Conservation (phyloP, 2,888 invertebrate species). For the Barypeithes pellucidus region DNA sequence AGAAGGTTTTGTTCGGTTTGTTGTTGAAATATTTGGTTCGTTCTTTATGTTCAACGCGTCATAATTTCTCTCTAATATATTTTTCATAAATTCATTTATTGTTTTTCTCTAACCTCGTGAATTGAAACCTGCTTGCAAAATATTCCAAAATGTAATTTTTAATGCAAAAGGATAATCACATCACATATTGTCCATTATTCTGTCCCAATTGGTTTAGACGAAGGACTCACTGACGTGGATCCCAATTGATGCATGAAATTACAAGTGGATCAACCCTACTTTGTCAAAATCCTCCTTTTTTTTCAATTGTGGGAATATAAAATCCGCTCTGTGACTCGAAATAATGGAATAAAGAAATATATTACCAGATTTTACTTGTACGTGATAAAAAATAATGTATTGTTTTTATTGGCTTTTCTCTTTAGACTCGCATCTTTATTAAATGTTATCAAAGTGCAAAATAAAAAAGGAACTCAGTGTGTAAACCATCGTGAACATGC, state of each 20-base stretch:
- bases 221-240: conserved; percentile 5
- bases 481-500: too few species aligned
- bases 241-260: neutral
- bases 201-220: conserved; percentile 5
- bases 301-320: neutral
- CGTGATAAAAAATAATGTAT: conserved; percentile 1
- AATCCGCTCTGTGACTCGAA: neutral
- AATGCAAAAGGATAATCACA: neutral
- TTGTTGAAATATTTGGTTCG: too few species aligned
- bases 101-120: neutral
- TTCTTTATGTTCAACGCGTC: too few species aligned
- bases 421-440: neutral
- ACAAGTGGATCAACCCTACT: conserved; percentile 1
- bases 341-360: conserved; percentile 5
- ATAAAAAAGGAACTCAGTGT: too few species aligned
- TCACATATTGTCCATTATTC: neutral
- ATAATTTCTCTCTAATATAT: too few species aligned
- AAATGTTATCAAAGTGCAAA: too few species aligned
- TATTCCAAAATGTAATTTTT: neutral
- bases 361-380: conserved; percentile 3
- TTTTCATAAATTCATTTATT: too few species aligned
- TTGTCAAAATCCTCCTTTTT: conserved; percentile 1
- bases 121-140: neutral
- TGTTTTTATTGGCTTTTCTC: neutral
- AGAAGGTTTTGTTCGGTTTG: too few species aligned